Base-by-base conservation (phyloP, 2,797 vertebrate species). In the Lemur catta region DNA sequence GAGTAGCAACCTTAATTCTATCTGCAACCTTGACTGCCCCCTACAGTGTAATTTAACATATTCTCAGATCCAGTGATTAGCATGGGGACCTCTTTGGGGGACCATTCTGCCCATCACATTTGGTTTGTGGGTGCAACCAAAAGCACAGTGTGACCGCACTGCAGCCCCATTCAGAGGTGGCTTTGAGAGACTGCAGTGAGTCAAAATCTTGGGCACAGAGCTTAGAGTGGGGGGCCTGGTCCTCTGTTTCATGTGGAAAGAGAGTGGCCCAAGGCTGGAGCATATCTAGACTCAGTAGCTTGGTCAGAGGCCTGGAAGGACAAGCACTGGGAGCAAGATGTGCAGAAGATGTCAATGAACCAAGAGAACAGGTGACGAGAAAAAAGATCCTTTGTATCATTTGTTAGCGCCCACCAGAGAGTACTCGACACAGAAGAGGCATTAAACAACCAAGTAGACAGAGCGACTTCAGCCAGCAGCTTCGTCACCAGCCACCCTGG, bases 141-240 rank as follows among this genome's bases (percentile, higher is more conserved):
- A 63, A 14, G 18, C 1, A 20, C 30, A 80, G 17, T 22, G 13
- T 30, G 38, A 24, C 61, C 1, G 0, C 4, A 4, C 12, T 0
- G 0, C 13, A 65, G 33, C 8, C 35, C 30, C 33, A 22, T 41
- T 59, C n/a, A 28, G 57, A 63, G 46, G 10, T 50, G 80, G 57
- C 72, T 76, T 24, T 65, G 59, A 78, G 71, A 89, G 91, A 43
- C 38, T 65, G 18, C 15, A 7, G 7, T 28, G 22, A 88, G 46
- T 4, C 15, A 28, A 35, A 43, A 7, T 28, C 55, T 28, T 55
- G 15, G 50, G 57, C 41, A 74, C 75, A 20, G 20, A 43, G 17
- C 48, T n/a, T 59, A 2, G 24, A 59, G 30, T 2, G 7, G 57
- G 15, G 61, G 24, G 35, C 38, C 48, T 20, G 6, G 6, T 2